Percentiles rank a stretch among this genome's conserved stretches.
These are phyloP conservation scores for Salticus scenicus DNA, from an alignment of 2,888 invertebrate genomes.

Conservation along the genomic window DNA sequence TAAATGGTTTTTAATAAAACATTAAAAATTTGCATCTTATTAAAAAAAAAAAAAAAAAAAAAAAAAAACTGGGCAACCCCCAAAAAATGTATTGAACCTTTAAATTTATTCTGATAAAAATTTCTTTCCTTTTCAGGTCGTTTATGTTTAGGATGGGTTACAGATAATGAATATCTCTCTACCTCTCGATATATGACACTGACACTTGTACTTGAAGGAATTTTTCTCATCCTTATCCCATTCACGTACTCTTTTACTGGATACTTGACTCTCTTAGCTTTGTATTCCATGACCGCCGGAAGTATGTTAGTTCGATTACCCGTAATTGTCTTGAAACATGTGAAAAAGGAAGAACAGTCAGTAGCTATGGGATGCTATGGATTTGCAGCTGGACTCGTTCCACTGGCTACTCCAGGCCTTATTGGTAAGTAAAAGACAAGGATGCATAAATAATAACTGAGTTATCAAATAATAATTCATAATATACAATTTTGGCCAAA, in stretches of 20 bases:
- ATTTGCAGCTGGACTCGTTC: conserved; percentile 46
- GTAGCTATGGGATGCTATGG: conserved; percentile 61
- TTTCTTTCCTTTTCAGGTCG: conserved; percentile 34
- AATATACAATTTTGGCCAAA: no score
- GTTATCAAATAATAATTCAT: no score
- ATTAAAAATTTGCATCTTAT: no score
- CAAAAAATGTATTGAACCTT: no score
- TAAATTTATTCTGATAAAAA: no score
- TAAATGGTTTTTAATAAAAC: no score
- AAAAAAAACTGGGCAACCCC: no score
- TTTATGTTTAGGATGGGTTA: conserved; percentile 58
- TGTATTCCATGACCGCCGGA: conserved; percentile 55
- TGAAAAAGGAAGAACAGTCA: conserved; percentile 56
- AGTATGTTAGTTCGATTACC: conserved; percentile 54
- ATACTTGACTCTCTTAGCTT: conserved; percentile 32
- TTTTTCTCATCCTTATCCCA: conserved; percentile 35
- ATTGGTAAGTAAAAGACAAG: conserved; percentile 32
- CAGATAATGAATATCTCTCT: conserved; percentile 46
- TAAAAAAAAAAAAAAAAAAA: no score
- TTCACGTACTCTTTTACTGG: conserved; percentile 17
- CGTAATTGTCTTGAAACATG: conserved; percentile 50
- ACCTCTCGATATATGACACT: conserved; percentile 46
- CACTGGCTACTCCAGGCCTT: conserved; percentile 39
- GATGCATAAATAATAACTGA: no score
- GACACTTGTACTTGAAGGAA: conserved; percentile 33